Evolutionary conservation across 2,888 invertebrate genomes (phyloP).

Genomic region (Aradus depressus): DNA sequence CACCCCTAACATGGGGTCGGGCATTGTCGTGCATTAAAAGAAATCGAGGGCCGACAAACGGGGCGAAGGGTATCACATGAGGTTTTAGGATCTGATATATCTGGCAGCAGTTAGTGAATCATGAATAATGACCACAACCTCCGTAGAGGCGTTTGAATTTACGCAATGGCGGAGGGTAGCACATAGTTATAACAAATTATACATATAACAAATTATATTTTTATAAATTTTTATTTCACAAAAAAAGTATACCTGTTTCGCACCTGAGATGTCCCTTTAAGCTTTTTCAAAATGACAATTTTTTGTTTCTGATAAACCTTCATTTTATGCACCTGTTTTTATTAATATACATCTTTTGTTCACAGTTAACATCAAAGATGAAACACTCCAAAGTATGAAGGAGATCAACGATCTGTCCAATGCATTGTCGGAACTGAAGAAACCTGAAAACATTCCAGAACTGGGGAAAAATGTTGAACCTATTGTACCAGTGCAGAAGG

Average conservation of each 20-base stretch:
- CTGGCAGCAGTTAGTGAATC: too few species aligned
- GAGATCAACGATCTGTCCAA: slow-evolving; percentile 20
- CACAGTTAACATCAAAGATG: slow-evolving; percentile 23
- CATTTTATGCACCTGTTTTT: slow-evolving; percentile 4
- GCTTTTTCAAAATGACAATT: background rate
- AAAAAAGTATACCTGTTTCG: background rate
- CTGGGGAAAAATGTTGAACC: slow-evolving; percentile 9
- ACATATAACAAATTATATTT: background rate
- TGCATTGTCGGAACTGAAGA: slow-evolving; percentile 21
- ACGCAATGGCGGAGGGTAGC: background rate
- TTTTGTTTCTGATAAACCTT: background rate
- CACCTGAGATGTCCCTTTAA: background rate
- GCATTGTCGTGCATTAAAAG: too few species aligned
- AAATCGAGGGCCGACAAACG: too few species aligned
- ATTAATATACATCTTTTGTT: slow-evolving; percentile 28
- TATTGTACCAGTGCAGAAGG: background rate
- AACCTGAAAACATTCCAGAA: slow-evolving; percentile 5
- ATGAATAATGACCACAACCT: too few species aligned
- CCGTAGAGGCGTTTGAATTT: too few species aligned
- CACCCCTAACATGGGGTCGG: too few species aligned
- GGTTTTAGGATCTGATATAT: too few species aligned
- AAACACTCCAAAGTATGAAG: slow-evolving; percentile 20
- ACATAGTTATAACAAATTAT: background rate
- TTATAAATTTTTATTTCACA: background rate
- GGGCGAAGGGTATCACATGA: too few species aligned